Evolutionary conservation across 2,797 vertebrate genomes (phyloP).

Genomic region (Coregonus sp.): DNA sequence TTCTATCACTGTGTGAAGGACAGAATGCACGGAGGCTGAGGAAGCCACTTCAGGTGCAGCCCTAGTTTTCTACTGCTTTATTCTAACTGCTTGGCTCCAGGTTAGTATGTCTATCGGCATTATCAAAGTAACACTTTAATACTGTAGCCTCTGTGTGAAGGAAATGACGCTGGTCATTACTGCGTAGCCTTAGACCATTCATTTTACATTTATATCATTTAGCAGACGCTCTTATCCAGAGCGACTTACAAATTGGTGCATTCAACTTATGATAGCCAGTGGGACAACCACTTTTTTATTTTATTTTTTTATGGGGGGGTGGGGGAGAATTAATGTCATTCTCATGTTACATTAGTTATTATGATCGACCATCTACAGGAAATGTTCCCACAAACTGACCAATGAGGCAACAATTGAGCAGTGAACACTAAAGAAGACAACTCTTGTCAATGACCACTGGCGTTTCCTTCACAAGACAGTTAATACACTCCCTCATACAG

Average conservation of each 20-base stretch:
- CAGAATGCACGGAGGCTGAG: slow-evolving; percentile 7
- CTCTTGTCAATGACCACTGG: slow-evolving; percentile 9
- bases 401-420: slow-evolving; percentile 31
- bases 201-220: no score
- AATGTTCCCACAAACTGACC: not conserved
- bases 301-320: no score
- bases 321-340: no score
- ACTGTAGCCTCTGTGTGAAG: slow-evolving; percentile 37
- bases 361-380: not conserved
- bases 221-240: no score
- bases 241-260: no score
- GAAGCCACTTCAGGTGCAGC: slow-evolving; percentile 26
- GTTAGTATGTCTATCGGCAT: slow-evolving; percentile 24
- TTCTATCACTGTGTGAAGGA: slow-evolving; percentile 4
- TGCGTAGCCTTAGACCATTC: slow-evolving; percentile 16
- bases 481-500: slow-evolving; percentile 36
- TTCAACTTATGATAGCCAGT: no score
- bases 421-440: slow-evolving; percentile 5
- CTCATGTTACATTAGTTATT: not conserved
- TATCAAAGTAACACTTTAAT: slow-evolving; percentile 31
- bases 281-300: no score
- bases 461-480: slow-evolving; percentile 44
- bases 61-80: slow-evolving; percentile 10
- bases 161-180: slow-evolving; percentile 28
- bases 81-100: slow-evolving; percentile 23